Conservation (phyloP, 2,797 vertebrate genomes). For the Labeo calbasu region DNA sequence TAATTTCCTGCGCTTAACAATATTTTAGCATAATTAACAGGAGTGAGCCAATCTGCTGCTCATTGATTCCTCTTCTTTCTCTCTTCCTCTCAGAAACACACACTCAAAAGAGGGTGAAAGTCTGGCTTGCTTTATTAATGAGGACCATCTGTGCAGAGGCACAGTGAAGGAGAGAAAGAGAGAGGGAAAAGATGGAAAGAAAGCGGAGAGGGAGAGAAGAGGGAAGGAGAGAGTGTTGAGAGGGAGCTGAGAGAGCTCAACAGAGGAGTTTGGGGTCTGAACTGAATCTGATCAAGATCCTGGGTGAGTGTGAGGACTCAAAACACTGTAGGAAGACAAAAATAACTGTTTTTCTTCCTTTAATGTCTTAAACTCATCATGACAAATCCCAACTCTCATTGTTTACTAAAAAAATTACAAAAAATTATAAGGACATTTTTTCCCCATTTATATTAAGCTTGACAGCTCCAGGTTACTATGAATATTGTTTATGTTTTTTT, state of each 20-base stretch:
- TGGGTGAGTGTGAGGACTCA: background rate
- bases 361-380: background rate
- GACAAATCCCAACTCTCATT: background rate
- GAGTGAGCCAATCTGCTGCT: constrained; percentile 66
- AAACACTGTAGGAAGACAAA: background rate
- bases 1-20: constrained; percentile 64
- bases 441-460: too few relatives aligned
- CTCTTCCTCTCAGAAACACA: constrained; percentile 48
- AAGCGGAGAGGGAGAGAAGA: background rate
- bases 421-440: background rate
- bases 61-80: constrained; percentile 62
- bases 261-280: background rate
- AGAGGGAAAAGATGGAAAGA: background rate
- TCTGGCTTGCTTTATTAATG: constrained; percentile 66
- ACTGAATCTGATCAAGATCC: background rate
- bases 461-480: too few relatives aligned
- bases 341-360: background rate
- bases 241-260: constrained; percentile 25
- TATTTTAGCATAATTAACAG: constrained; percentile 68
- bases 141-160: constrained; percentile 64
- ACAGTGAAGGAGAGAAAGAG: constrained; percentile 37
- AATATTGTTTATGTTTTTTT: background rate
- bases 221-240: constrained; percentile 22
- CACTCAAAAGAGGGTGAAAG: constrained; percentile 53
- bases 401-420: background rate